Base-by-base conservation (phyloP, 2,113 vertebrate species). In the Pyrgilauda ruficollis region DNA sequence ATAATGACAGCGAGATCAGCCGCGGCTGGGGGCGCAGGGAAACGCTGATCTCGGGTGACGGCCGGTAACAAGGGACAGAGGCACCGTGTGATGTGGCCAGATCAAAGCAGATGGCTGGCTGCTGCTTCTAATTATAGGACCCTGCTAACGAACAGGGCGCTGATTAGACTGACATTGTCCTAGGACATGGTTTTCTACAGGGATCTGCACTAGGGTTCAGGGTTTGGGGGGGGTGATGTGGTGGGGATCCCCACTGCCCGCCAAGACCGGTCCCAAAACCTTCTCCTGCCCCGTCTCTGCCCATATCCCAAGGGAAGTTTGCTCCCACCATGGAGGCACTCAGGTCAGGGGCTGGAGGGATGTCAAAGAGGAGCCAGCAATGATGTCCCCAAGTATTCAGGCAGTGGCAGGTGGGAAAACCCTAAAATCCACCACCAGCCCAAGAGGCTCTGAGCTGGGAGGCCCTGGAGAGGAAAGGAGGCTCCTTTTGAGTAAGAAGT, bases 71-170 rank as follows among this genome's bases (percentile, higher is more conserved):
- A 73, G 95, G 94, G 93, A 75, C 93, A 82, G 89, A 87, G 77
- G 78, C 87, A 64, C 69, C 2, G 31, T 58, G 61, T 43, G 81
- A 96, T 95, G 87, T 23, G 87, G 86, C 0, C 5, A 93, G 67
- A 95, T 87, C 87, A 93, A 94, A 97, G 91, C 94, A 97, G 95
- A 82, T 94, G 95, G 93, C 91, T 87, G 87, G 70, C 89, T 89
- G 87, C 91, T 95, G 91, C 87, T 96, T 87, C 96, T 97, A 95
- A 96, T 96, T 96, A 97, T 91, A 94, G 96, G 74, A 13, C 62
- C 18, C 66, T 43, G 74, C 81, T 95, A 96, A 95, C 0, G 49
- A 96, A 87, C 74, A 91, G 78, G 89, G 75, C 1, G 1, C 94
- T 93, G 93, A 94, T 95, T 91, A 91, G 63, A 11, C 49, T 93